These are phyloP conservation scores for Coturnix japonica DNA, from an alignment of 2,113 vertebrate genomes.

Conservation along the genomic window DNA sequence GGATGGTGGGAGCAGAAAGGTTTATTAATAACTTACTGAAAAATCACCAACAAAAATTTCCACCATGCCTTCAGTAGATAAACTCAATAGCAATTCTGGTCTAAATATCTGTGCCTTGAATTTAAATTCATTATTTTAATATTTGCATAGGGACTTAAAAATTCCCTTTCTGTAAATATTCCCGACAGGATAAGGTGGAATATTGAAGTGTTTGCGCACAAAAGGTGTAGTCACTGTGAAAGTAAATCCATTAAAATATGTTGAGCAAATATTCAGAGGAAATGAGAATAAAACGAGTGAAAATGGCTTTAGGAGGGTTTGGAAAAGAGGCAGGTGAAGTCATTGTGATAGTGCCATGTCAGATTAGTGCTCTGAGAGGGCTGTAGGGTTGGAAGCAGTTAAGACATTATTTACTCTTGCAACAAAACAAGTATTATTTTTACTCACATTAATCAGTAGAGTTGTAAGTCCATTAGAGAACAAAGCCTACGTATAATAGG, in stretches of 20 bases:
- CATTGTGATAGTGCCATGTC: slow-evolving; percentile 59
- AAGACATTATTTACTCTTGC: slow-evolving; percentile 32
- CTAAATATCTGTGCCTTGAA: slow-evolving; percentile 27
- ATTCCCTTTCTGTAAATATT: slow-evolving; percentile 59
- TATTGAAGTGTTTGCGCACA: slow-evolving; percentile 62
- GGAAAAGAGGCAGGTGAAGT: slow-evolving; percentile 53
- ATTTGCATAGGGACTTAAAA: slow-evolving; percentile 42
- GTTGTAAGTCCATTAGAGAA: slow-evolving; percentile 46
- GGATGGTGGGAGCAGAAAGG: neutral
- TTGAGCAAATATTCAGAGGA: slow-evolving; percentile 57
- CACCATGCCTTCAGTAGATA: neutral
- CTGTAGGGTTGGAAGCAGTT: neutral
- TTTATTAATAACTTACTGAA: neutral
- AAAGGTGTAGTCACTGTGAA: slow-evolving; percentile 57
- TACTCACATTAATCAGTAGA: slow-evolving; percentile 56
- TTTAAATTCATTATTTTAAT: slow-evolving; percentile 38
- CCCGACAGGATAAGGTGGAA: slow-evolving; percentile 34
- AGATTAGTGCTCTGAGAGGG: slow-evolving; percentile 53
- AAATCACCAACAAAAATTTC: neutral
- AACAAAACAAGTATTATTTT: slow-evolving; percentile 38
- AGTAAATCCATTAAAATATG: slow-evolving; percentile 53
- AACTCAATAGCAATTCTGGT: neutral
- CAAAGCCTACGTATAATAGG: slow-evolving; percentile 18
- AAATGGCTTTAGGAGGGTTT: neutral
- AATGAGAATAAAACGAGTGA: slow-evolving; percentile 40